Base-by-base conservation (phyloP, 2,797 vertebrate genomes). In the Channa striata region DNA sequence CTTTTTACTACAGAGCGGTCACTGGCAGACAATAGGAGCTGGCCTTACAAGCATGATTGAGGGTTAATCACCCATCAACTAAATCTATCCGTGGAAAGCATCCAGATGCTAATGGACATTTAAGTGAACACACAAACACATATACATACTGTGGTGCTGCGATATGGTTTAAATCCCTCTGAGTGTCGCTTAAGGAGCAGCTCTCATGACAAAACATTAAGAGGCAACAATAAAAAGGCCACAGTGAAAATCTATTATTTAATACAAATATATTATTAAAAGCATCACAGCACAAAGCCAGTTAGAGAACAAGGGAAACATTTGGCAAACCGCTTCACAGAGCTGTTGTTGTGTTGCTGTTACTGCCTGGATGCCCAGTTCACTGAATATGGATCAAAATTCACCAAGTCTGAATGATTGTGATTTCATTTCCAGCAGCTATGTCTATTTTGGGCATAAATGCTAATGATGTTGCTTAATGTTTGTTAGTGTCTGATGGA, bases 51-150 rank as follows among this genome's bases (percentile, higher is more conserved):
- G 68, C 59, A 66, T 58, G 68, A 63, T 60, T 66, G 59, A 68
- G 71, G 49, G 69, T 79, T 82, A 80, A 76, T 83, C 74, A 76
- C 50, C 80, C 66, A 68, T 72, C 54, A 65, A 16, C 67, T 57
- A 47, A 63, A 78, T 74, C 60, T 78, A 53, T 56, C 25, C 48
- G 39, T 44, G 43, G 48, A 46, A 37, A 70, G 80, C 57, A 68
- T 79, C 77, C 61, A 81, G 62, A 81, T 81, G 71, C 64, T 79
- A 72, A 77, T 74, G 61, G 48, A 23, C 48, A 70, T 82, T 74
- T 67, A 42, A 59, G 46, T 39, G 34, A 43, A 44, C 43, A 44
- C 42, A 76, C 44, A 49, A 34, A 68, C 58, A 36, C n/a, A 68
- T 23, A 67, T 53, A 61, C 19, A 51, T 37, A 25, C 46, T 64